Evolutionary conservation across 2,888 invertebrate genomes (phyloP).

Genomic region (Bembecia ichneumoniformis): DNA sequence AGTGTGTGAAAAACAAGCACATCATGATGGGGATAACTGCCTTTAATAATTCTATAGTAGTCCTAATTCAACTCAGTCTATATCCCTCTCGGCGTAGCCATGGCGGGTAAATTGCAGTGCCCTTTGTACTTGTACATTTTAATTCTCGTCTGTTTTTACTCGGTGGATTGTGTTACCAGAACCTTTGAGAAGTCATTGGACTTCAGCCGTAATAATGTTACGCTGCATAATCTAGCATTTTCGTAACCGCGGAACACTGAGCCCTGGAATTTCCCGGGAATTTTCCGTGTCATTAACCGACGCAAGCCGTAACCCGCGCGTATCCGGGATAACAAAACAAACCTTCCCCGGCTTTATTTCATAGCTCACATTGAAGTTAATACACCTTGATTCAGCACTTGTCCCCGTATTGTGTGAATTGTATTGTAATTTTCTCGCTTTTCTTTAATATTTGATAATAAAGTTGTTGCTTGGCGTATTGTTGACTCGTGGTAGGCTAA

Average conservation of each 20-base stretch:
- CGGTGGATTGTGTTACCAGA: constrained; percentile 9
- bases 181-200: constrained; percentile 9
- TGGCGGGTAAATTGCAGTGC: no score
- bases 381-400: constrained; percentile 9
- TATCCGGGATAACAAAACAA: constrained; percentile 19
- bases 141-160: no score
- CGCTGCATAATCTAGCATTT: constrained; percentile 43
- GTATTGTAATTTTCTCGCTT: neutral
- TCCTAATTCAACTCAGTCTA: no score
- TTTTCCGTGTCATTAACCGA: constrained; percentile 55
- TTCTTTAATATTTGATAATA: no score
- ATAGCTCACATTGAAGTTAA: constrained; percentile 27
- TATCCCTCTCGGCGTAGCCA: no score
- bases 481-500: no score
- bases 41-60: no score
- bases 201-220: constrained; percentile 33
- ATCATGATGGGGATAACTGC: no score
- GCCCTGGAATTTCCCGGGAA: constrained; percentile 27
- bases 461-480: no score
- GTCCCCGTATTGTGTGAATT: neutral
- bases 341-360: constrained; percentile 28
- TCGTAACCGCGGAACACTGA: constrained; percentile 24
- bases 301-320: constrained; percentile 11
- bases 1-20: no score
- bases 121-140: no score